Conservation (phyloP, 2,797 vertebrate species). For the Ctenopoma multispine region DNA sequence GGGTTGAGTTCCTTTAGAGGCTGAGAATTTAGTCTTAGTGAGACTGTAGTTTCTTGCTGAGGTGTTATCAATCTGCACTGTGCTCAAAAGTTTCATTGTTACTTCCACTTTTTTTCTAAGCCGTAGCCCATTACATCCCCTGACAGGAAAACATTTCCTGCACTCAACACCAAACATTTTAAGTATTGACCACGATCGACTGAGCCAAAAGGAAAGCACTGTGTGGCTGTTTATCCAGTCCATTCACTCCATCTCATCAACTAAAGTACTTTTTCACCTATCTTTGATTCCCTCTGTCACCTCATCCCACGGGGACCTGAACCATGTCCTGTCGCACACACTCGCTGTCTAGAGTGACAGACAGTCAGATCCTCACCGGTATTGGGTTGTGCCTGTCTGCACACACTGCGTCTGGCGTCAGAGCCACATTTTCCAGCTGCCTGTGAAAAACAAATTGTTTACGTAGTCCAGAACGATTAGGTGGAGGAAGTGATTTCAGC, state of each 20-base stretch:
- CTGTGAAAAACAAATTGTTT: conserved; percentile 37
- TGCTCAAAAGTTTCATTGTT: background rate
- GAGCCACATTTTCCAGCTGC: conserved; percentile 12
- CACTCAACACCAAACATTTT: conserved; percentile 9
- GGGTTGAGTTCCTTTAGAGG: background rate
- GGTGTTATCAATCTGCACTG: background rate
- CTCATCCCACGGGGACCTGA: conserved; percentile 37
- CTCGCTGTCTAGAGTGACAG: conserved; percentile 50
- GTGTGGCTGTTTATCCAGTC: conserved; percentile 44
- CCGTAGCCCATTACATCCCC: too few species aligned
- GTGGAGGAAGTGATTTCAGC: conserved; percentile 19
- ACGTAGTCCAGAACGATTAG: conserved; percentile 8
- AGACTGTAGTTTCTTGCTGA: background rate
- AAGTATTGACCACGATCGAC: background rate
- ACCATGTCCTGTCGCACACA: conserved; percentile 27
- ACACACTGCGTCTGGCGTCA: background rate
- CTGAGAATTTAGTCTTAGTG: background rate
- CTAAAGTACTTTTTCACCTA: conserved; percentile 48
- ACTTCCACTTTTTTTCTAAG: background rate
- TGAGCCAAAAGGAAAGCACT: background rate
- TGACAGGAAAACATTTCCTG: conserved; percentile 12
- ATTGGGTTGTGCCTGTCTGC: conserved; percentile 4
- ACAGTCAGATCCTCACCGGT: conserved; percentile 15
- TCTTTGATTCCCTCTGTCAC: conserved; percentile 54
- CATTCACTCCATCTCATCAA: conserved; percentile 62